Base-by-base conservation (phyloP, 2,888 invertebrate genomes). In the Elaeidobius kamerunicus region DNA sequence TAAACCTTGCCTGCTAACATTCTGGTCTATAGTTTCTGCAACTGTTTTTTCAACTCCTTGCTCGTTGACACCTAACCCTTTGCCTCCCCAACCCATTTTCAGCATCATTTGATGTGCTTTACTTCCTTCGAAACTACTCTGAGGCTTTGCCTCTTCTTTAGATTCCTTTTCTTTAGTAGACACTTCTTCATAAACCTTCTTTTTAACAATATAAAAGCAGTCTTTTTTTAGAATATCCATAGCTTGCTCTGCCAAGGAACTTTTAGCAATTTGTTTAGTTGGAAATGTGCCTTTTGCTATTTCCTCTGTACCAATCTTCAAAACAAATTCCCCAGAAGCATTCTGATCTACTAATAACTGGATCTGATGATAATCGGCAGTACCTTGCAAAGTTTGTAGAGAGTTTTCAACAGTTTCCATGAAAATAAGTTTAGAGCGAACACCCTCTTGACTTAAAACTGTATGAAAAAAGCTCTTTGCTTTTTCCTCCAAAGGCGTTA, bases 41-140 rank as follows among this genome's bases (percentile, higher is more conserved):
- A 65, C 63, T 16, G 63, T 61, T 44, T 62, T 64, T 32, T 64
- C 59, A 34, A 56, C 57, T 6, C 67, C 67, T 58, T 67, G 67
- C 48, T 67, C 66, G 28, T 61, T 60, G 9, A 59, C 50, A 3
- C 67, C 67, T 7, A 67, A 53, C 3, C 67, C 67, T 52, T 65
- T 65, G 4, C 66, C 67, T 20, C 60, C 59, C 67, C 67, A 67
- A 2, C 67, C 67, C 67, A 66, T 66, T 61, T 65, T 66, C 30
- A 64, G 20, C 66, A 67, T 65, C 64, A 67, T 67, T 45, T 61
- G 58, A 45, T 63, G 57, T 14, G 65, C 67, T 41, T 63, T 61
- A 41, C 63, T 64, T 16, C 63, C 63, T 38, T 63, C 60, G 19
- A 63, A 57, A 5, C 51, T 34, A n/a, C 27, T 11, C 32, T 39